Conservation (phyloP, 1,140 invertebrate species). For the Drosophila equinoxialis region DNA sequence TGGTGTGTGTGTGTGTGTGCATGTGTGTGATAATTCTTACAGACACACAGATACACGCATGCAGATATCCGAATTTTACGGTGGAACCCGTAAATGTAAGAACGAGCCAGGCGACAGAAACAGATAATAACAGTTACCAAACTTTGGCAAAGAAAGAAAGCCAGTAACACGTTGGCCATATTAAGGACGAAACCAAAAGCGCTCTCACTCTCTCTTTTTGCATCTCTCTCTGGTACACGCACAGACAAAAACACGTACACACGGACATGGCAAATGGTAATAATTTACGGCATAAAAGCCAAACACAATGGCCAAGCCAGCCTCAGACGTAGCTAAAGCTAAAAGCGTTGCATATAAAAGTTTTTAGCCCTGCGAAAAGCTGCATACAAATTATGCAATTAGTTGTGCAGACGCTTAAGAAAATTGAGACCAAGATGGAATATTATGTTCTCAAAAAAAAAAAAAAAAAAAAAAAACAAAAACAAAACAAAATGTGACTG, state of each 20-base stretch:
- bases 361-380: slow-evolving; percentile 49
- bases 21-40: slow-evolving; percentile 65
- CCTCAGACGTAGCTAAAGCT: slow-evolving; percentile 30
- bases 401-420: slow-evolving; percentile 40
- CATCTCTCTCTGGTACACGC: background rate
- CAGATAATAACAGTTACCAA: slow-evolving; percentile 76
- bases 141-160: slow-evolving; percentile 40
- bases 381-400: slow-evolving; percentile 82
- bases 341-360: slow-evolving; percentile 51
- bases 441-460: slow-evolving; percentile 57
- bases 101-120: slow-evolving; percentile 58
- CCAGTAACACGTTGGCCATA: slow-evolving; percentile 34
- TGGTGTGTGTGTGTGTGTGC: background rate
- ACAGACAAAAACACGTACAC: slow-evolving; percentile 14
- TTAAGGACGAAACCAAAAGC: slow-evolving; percentile 6
- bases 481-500: slow-evolving; percentile 1
- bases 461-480: slow-evolving; percentile 3
- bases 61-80: slow-evolving; percentile 23
- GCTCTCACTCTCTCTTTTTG: background rate
- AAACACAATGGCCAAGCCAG: slow-evolving; percentile 60
- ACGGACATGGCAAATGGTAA: slow-evolving; percentile 54
- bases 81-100: slow-evolving; percentile 36
- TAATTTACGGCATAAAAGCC: slow-evolving; percentile 66
- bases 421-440: slow-evolving; percentile 34
- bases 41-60: slow-evolving; percentile 30